These are phyloP conservation scores for Bruchidius siliquastri DNA, from an alignment of 2,888 invertebrate genomes.

Conservation along the genomic window DNA sequence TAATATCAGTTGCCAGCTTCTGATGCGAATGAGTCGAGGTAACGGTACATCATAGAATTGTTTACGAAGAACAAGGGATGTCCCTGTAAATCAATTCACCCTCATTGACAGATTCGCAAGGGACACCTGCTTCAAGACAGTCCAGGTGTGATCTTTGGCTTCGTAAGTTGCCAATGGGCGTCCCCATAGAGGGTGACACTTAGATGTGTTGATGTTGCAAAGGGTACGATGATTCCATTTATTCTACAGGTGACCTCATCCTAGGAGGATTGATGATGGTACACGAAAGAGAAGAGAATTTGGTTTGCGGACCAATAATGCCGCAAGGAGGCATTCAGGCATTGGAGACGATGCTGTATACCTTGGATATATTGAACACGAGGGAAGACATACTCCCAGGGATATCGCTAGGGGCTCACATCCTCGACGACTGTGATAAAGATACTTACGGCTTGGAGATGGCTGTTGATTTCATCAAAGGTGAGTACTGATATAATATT, in stretches of 20 bases:
- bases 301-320: constrained; percentile 90
- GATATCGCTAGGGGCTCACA: constrained; percentile 78
- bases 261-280: constrained; percentile 94
- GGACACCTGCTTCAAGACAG: too few species aligned
- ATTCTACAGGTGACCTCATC: constrained; percentile 61
- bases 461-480: constrained; percentile 95
- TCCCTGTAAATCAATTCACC: too few species aligned
- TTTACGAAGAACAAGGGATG: too few species aligned
- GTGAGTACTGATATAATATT: constrained; percentile 51
- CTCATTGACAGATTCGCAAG: too few species aligned
- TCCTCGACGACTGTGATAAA: constrained; percentile 92
- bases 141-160: too few species aligned
- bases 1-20: too few species aligned
- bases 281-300: constrained; percentile 82
- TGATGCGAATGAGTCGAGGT: too few species aligned
- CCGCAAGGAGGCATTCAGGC: constrained; percentile 88
- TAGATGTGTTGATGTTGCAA: too few species aligned
- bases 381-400: constrained; percentile 68
- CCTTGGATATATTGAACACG: constrained; percentile 75
- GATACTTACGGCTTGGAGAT: constrained; percentile 94
- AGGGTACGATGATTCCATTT: too few species aligned
- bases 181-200: too few species aligned
- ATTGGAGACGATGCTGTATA: constrained; percentile 87
- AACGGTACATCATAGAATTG: too few species aligned
- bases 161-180: too few species aligned